Evolutionary conservation across 2,797 vertebrate genomes (phyloP).

Genomic region (Craterocephalus amniculus): DNA sequence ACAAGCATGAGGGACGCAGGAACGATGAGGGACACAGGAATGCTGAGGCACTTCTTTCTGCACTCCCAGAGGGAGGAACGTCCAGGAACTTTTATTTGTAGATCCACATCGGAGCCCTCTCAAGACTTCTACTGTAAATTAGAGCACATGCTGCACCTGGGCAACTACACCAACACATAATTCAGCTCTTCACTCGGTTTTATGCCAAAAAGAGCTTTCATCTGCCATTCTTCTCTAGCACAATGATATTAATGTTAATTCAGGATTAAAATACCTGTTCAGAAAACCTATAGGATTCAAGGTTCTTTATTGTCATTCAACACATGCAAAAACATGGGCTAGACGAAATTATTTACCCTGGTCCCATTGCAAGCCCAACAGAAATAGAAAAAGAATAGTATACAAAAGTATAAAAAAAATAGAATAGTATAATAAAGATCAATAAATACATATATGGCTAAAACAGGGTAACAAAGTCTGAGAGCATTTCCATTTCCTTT

Average conservation of each 20-base stretch:
- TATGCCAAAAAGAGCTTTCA: background rate
- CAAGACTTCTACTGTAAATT: conserved; percentile 28
- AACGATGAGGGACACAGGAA: conserved; percentile 54
- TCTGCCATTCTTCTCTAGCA: background rate
- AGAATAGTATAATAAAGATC: no score
- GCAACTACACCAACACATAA: background rate
- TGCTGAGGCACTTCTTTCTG: conserved; percentile 58
- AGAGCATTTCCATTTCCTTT: background rate
- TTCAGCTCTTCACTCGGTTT: background rate
- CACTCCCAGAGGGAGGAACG: conserved; percentile 36
- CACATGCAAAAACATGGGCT: no score
- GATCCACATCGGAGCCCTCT: conserved; percentile 36
- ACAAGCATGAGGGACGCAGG: conserved; percentile 49
- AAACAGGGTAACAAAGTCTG: no score
- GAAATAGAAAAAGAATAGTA: no score
- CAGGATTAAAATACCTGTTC: no score
- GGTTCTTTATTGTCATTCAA: no score
- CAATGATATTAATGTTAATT: background rate
- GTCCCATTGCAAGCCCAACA: no score
- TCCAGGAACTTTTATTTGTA: conserved; percentile 51
- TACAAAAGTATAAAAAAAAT: no score
- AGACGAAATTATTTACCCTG: no score
- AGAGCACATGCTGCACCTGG: background rate
- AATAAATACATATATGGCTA: no score
- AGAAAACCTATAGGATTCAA: no score